phyloP scores from a whole-genome alignment of 2,888 invertebrate genomes.

The Mesodorylaimus sp. region DNA sequence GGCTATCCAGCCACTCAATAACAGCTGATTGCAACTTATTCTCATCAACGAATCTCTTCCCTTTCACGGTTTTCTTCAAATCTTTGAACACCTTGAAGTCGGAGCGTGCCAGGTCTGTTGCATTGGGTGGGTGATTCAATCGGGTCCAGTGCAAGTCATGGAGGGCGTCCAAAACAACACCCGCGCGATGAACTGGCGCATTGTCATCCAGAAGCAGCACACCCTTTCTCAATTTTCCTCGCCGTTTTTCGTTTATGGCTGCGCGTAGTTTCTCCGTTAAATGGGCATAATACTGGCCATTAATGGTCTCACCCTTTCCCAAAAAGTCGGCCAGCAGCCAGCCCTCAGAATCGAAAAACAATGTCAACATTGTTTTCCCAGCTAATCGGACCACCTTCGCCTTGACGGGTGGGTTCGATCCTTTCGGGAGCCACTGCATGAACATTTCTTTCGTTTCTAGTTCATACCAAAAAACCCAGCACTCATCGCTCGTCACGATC shows the following conservation, averaged over 20 bases:
- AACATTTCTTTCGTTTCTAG: background rate
- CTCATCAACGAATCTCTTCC: constrained; percentile 5
- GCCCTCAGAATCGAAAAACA: constrained; percentile 13
- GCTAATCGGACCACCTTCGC: constrained; percentile 5
- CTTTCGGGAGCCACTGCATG: no score
- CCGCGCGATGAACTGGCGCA: constrained; percentile 8
- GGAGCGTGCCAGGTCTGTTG: constrained; percentile 10
- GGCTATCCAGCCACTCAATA: background rate
- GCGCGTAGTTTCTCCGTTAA: constrained; percentile 7
- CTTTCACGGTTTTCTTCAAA: constrained; percentile 10
- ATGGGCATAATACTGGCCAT: constrained; percentile 11
- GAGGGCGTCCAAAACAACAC: constrained; percentile 3
- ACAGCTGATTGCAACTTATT: background rate
- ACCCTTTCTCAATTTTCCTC: background rate
- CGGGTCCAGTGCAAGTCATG: constrained; percentile 8
- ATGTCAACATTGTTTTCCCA: constrained; percentile 11
- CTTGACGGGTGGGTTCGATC: constrained; percentile 4
- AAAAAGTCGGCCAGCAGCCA: constrained; percentile 13
- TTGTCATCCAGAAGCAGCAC: constrained; percentile 11
- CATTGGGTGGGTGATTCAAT: constrained; percentile 10
- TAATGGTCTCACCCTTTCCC: constrained; percentile 12
- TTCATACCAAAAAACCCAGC: constrained; percentile 19
- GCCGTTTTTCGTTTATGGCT: constrained; percentile 5
- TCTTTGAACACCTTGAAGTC: constrained; percentile 10
- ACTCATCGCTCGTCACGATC: constrained; percentile 29